Evolutionary conservation across 1,140 invertebrate species (phyloP).

Genomic region (Antheraea mylitta): DNA sequence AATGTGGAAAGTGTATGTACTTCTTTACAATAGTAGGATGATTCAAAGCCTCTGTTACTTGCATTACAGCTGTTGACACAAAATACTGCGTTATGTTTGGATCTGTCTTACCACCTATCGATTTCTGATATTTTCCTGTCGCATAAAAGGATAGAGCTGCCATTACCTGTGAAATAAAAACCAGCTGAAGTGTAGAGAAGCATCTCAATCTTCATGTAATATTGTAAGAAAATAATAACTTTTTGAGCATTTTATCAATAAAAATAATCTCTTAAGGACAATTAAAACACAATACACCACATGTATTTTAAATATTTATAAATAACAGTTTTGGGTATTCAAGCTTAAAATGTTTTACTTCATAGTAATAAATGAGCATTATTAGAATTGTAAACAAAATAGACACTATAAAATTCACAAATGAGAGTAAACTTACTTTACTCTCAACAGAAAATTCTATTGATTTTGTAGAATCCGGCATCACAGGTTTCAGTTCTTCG

Average conservation of each 20-base stretch:
- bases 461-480: constrained; percentile 64
- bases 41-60: constrained; percentile 65
- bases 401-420: not conserved
- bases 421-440: constrained; percentile 41
- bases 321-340: too few species aligned
- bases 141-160: constrained; percentile 63
- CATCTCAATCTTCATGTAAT: not conserved
- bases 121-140: constrained; percentile 64
- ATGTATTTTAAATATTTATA: too few species aligned
- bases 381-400: too few species aligned
- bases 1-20: constrained; percentile 68
- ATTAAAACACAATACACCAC: too few species aligned
- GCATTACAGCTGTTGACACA: constrained; percentile 56
- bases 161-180: constrained; percentile 45
- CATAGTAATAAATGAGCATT: too few species aligned
- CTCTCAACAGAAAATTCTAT: constrained; percentile 69
- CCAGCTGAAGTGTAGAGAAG: not conserved
- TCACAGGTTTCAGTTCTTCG: constrained; percentile 63
- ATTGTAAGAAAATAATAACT: constrained; percentile 1
- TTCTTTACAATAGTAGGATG: constrained; percentile 60
- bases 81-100: constrained; percentile 66
- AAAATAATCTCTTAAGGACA: too few species aligned
- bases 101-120: constrained; percentile 52
- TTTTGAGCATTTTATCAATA: too few species aligned
- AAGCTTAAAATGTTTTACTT: too few species aligned